Evolutionary conservation across 2,113 vertebrate species (phyloP).

Genomic region (Hirundichthys speculiger): DNA sequence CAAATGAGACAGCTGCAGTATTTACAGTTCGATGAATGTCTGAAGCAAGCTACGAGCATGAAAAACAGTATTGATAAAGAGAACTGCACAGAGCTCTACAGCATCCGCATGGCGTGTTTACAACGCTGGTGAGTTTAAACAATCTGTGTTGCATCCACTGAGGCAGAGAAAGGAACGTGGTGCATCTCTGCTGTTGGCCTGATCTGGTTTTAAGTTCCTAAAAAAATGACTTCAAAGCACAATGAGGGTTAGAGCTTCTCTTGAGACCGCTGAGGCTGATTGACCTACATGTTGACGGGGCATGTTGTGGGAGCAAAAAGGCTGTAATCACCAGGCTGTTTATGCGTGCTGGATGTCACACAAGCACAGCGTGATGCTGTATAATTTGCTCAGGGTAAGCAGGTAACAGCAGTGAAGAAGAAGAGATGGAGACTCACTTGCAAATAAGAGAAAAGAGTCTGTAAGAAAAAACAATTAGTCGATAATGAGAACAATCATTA

Average conservation of each 20-base stretch:
- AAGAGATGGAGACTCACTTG: neutral
- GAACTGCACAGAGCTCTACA: conserved; percentile 1
- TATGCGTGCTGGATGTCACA: neutral
- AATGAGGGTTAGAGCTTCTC: neutral
- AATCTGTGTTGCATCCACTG: conserved; percentile 19
- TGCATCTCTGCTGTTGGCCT: neutral
- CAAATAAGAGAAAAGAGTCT: neutral
- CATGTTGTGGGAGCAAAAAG: conserved; percentile 11
- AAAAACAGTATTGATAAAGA: conserved; percentile 11
- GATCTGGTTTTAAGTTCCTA: conserved; percentile 1
- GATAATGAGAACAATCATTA: neutral
- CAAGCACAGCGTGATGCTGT: conserved; percentile 12
- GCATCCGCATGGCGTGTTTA: conserved; percentile 35
- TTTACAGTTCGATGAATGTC: too few species aligned
- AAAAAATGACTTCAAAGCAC: too few species aligned
- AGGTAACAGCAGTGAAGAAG: neutral
- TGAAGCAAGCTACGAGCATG: neutral
- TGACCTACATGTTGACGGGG: conserved; percentile 42
- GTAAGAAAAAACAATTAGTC: neutral
- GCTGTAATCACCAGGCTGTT: conserved; percentile 21
- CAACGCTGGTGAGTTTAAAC: conserved; percentile 24
- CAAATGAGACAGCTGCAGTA: too few species aligned
- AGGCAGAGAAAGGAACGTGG: neutral
- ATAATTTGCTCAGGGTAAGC: conserved; percentile 9
- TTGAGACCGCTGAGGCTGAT: conserved; percentile 17